Percentiles rank a stretch among this genome's conserved stretches.
phyloP scores from a whole-genome alignment of 2,113 vertebrate genomes.

The Thunnus maccoyii region DNA sequence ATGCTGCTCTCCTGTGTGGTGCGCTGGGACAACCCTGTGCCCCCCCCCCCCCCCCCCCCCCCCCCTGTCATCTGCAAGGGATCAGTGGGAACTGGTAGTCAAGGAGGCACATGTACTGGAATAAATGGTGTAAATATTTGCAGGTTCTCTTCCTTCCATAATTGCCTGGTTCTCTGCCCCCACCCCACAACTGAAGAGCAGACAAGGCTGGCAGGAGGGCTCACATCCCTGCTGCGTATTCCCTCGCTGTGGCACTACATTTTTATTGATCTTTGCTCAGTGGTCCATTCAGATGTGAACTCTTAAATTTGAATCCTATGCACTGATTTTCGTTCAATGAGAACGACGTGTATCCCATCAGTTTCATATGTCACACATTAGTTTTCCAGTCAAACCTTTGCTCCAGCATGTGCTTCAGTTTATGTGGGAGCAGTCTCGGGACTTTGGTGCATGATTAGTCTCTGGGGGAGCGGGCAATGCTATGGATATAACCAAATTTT shows the following conservation, averaged over 20 bases:
- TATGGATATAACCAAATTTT: not conserved
- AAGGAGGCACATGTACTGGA: conserved; percentile 2
- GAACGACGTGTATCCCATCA: not conserved
- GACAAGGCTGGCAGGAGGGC: conserved; percentile 14
- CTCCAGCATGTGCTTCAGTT: not conserved
- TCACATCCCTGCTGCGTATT: conserved; percentile 13
- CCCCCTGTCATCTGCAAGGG: conserved; percentile 26
- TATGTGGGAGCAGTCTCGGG: too few species aligned
- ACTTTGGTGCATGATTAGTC: not conserved
- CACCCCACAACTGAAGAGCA: not conserved
- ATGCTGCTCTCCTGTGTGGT: not conserved
- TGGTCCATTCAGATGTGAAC: conserved; percentile 16
- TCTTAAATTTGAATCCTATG: too few species aligned
- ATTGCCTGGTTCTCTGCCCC: not conserved
- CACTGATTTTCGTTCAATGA: not conserved
- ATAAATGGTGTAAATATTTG: conserved; percentile 27
- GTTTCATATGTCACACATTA: not conserved
- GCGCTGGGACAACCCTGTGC: not conserved
- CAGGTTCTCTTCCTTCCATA: conserved; percentile 12
- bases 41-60: not conserved
- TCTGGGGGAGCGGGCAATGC: not conserved
- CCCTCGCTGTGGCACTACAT: not conserved
- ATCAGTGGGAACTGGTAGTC: conserved; percentile 17
- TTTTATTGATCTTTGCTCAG: conserved; percentile 30
- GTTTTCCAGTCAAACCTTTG: not conserved